Base-by-base conservation (phyloP, 2,888 invertebrate species). In the Cheilosia vernalis region DNA sequence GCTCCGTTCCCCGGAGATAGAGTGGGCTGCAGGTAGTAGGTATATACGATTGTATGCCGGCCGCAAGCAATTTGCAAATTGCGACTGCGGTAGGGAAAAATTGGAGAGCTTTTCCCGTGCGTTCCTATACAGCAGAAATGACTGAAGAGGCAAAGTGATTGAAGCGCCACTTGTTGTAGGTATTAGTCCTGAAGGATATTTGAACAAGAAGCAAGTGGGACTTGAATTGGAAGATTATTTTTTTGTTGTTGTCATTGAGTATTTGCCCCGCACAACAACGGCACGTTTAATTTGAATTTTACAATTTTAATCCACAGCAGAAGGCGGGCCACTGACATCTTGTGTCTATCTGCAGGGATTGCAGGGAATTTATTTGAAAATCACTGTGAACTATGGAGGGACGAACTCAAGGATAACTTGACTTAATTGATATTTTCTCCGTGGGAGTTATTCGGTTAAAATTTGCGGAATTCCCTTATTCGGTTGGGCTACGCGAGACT, bases 31-130 rank as follows among this genome's bases (percentile, higher is more conserved):
- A 13, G 47, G 51, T n/a, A 33, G 42, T 27, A 21, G 21, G 21
- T 21, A 21, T 21, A 21, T 21, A 21, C 21, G 21, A 1, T 21
- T 21, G 13, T n/a, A 40, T 6, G 6, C 21, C 70, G 66, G 80
- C 74, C 84, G 70, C 64, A 84, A 66, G 74, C 84, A 74, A 80
- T 84, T 80, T 79, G 69, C 64, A 84, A 84, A 84, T 84, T 80
- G 60, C 44, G 63, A 64, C 64, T 60, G 73, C 49, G 40, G 58
- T 27, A 40, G 37, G 19, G 21, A 73, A 79, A 83, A 72, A 56
- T 61, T 55, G 10, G 2, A 51, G 9, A 51, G 56, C 56, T 56
- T 27, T 37, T 67, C 33, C 33, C 40, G 58, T 42, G 53, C 21
- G 27, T 42, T 49, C 27, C 33, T 42, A 42, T 44, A 63, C 55